Evolutionary conservation across 2,113 vertebrate genomes (phyloP).

Genomic region (Spea multiplicata): DNA sequence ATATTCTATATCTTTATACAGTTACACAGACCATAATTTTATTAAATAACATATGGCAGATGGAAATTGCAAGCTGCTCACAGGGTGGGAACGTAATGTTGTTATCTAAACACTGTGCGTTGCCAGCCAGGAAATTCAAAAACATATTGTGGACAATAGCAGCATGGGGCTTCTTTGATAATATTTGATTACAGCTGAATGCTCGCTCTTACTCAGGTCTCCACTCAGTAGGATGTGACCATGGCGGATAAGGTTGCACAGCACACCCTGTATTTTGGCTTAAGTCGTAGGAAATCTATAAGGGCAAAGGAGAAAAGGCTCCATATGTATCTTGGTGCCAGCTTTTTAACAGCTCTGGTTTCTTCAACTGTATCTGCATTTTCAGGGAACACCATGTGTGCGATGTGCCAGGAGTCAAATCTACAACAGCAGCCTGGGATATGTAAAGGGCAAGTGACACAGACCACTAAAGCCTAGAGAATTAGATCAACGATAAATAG

Average conservation of each 20-base stretch:
- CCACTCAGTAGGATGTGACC: not conserved
- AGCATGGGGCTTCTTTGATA: conserved; percentile 15
- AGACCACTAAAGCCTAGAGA: not conserved
- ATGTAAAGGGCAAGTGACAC: not conserved
- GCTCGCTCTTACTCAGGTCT: not conserved
- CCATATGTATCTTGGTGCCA: conserved; percentile 12
- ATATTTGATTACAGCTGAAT: conserved; percentile 32
- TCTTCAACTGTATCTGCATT: not conserved
- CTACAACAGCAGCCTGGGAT: not conserved
- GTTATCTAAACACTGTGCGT: conserved; percentile 6
- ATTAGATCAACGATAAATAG: not conserved
- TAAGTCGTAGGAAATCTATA: not conserved
- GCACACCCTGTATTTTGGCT: conserved; percentile 15
- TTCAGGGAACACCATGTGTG: conserved; percentile 31
- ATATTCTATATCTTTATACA: no score
- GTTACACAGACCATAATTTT: not conserved
- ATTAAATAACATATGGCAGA: conserved; percentile 21
- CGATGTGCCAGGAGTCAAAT: not conserved
- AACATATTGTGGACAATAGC: not conserved
- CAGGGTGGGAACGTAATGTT: not conserved
- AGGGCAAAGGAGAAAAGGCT: conserved; percentile 18
- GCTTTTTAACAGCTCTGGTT: not conserved
- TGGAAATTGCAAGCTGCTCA: conserved; percentile 7
- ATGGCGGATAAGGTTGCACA: conserved; percentile 22
- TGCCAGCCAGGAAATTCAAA: not conserved